Conservation (phyloP, 1,140 invertebrate species). For the Lepidostoma basale region DNA sequence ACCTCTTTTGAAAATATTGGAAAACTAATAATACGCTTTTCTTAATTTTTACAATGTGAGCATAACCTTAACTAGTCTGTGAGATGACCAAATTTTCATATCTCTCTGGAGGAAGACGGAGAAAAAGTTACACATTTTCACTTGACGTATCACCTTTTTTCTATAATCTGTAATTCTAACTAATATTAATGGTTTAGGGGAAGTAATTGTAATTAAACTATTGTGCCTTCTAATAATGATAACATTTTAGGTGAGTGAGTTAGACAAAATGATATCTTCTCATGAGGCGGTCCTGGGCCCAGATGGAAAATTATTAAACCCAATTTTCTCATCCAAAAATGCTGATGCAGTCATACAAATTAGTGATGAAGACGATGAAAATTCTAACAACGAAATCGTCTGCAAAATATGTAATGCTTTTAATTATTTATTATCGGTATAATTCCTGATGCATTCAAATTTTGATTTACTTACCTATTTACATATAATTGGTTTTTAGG, state of each 20-base stretch:
- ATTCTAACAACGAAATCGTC: constrained; percentile 48
- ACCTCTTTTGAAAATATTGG: too few species aligned
- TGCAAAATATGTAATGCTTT: constrained; percentile 40
- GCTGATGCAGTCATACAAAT: constrained; percentile 53
- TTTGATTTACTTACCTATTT: neutral
- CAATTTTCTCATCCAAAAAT: constrained; percentile 39
- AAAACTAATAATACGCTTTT: too few species aligned
- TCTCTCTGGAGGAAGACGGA: too few species aligned
- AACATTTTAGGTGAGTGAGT: constrained; percentile 59
- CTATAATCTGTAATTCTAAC: too few species aligned
- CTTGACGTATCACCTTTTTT: too few species aligned
- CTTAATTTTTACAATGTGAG: too few species aligned
- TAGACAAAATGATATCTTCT: constrained; percentile 59
- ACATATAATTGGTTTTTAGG: constrained; percentile 54
- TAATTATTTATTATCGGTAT: neutral
- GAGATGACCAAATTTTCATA: too few species aligned
- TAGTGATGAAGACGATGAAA: constrained; percentile 56
- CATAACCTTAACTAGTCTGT: too few species aligned
- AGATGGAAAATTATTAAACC: constrained; percentile 64
- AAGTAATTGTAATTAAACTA: too few species aligned
- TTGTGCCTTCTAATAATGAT: too few species aligned
- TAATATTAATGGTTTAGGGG: too few species aligned
- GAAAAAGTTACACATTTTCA: too few species aligned
- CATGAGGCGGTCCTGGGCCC: constrained; percentile 64
- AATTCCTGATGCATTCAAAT: neutral